phyloP scores from a whole-genome alignment of 2,888 invertebrate genomes.

The Priocnemis perturbator region DNA sequence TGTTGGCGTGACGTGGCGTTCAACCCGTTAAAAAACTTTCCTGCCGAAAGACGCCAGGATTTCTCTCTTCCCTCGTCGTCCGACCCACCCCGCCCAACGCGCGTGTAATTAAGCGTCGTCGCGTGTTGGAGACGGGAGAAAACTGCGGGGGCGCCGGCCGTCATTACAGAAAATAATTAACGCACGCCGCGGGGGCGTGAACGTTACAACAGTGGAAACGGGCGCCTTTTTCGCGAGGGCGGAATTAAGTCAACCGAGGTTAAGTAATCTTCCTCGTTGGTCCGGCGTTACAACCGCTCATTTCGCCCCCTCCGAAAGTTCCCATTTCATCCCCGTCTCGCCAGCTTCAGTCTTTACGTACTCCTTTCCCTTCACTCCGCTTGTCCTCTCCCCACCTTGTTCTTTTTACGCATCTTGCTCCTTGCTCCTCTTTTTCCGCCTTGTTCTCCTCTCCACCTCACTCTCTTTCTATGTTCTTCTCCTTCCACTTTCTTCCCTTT shows the following conservation, averaged over 20 bases:
- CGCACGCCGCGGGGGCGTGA: neutral
- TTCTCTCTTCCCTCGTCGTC: too few species aligned
- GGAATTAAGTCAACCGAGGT: constrained; percentile 13
- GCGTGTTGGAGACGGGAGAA: neutral
- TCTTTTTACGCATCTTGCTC: neutral
- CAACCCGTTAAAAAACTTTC: too few species aligned
- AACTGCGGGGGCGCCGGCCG: constrained; percentile 3
- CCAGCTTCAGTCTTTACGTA: neutral
- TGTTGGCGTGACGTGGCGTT: neutral
- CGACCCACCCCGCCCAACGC: too few species aligned
- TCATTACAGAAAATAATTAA: constrained; percentile 17
- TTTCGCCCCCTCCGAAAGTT: neutral
- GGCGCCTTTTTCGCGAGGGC: constrained; percentile 4
- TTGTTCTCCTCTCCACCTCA: neutral
- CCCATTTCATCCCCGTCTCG: neutral
- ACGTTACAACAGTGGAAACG: constrained; percentile 6
- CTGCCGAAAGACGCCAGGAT: too few species aligned
- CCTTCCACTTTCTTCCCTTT: neutral
- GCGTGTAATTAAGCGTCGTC: constrained; percentile 11
- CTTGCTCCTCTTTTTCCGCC: neutral
- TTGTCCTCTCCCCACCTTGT: neutral
- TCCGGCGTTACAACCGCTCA: neutral
- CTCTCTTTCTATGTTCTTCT: neutral
- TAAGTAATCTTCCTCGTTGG: constrained; percentile 13
- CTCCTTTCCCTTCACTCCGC: constrained; percentile 7